Base-by-base conservation (phyloP, 1,140 invertebrate genomes). In the Drosophila mayri region DNA sequence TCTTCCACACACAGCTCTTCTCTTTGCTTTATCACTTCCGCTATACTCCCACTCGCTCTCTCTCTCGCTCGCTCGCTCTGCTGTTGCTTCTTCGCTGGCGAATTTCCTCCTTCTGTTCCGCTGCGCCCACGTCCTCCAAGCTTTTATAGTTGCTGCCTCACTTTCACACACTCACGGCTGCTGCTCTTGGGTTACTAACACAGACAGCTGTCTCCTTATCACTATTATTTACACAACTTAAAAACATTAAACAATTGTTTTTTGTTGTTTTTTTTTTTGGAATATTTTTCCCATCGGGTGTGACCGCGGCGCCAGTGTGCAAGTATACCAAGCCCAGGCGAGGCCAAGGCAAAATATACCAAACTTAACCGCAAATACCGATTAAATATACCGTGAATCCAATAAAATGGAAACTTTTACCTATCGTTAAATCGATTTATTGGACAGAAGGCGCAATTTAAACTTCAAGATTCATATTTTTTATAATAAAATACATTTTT, bases 1-100 rank as follows among this genome's bases (percentile, higher is more conserved):
- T 58, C n/a, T 54, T 43, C 38, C 52, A 22, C 20, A 25, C 37
- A 14, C 28, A 4, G 35, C n/a, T 35, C 63, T 64, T 10, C 28
- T 46, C n/a, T 61, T 49, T 58, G 46, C 43, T 77, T 78, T 71
- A 78, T 78, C 50, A 72, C 76, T 79, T 79, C 66, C 75, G 75
- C 61, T 79, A 38, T 55, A 55, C 35, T 62, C 18, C 54, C 61
- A 55, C 52, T 55, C 49, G 43, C 25, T 55, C 52, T 66, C 76
- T 60, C 76, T 57, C 22, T 68, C 49, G 16, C 38, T 43, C 32
- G 41, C 32, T 52, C 35, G 47, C 68, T 71, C 65, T 68, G 68
- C 65, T 68, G 67, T 52, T 70, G 68, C 67, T 60, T 70, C 43
- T 61, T 46, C 18, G 32, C 50, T 65, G 40, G 35, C 43, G 44